phyloP scores from a whole-genome alignment of 2,113 vertebrate species.

The Tyrannus savana region DNA sequence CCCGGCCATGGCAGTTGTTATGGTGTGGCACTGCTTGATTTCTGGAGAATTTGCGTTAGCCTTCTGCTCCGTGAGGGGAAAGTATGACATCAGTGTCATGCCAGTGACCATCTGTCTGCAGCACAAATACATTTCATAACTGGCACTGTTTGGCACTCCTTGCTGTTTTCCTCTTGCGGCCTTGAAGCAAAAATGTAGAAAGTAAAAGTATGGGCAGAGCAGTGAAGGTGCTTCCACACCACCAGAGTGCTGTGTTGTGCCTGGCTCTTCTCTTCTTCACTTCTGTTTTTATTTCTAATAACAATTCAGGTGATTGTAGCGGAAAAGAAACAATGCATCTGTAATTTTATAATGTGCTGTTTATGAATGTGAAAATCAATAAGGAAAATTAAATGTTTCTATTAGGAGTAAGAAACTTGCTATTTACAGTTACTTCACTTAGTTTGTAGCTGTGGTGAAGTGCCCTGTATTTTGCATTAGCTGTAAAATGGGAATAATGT shows the following conservation, averaged over 20 bases:
- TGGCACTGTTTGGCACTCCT: background rate
- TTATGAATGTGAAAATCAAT: background rate
- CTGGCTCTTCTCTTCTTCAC: background rate
- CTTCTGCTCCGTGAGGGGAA: background rate
- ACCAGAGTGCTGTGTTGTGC: background rate
- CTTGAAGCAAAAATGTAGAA: background rate
- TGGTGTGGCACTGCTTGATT: background rate
- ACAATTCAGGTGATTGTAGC: background rate
- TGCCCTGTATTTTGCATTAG: background rate
- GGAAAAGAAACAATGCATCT: background rate
- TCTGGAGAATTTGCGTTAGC: background rate
- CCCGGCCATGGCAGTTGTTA: rapidly evolving
- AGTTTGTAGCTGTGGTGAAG: background rate
- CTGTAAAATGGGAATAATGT: background rate
- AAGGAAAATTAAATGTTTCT: background rate
- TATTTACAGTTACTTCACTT: background rate
- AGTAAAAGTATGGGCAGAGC: background rate
- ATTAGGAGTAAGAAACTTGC: background rate
- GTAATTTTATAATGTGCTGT: background rate
- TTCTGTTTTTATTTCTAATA: background rate
- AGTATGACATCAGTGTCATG: background rate
- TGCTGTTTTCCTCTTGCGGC: background rate
- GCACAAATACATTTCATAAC: background rate
- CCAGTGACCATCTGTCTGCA: conserved; percentile 16
- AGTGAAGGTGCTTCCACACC: background rate